phyloP scores from a whole-genome alignment of 2,888 invertebrate species.

The Sericinus montela region DNA sequence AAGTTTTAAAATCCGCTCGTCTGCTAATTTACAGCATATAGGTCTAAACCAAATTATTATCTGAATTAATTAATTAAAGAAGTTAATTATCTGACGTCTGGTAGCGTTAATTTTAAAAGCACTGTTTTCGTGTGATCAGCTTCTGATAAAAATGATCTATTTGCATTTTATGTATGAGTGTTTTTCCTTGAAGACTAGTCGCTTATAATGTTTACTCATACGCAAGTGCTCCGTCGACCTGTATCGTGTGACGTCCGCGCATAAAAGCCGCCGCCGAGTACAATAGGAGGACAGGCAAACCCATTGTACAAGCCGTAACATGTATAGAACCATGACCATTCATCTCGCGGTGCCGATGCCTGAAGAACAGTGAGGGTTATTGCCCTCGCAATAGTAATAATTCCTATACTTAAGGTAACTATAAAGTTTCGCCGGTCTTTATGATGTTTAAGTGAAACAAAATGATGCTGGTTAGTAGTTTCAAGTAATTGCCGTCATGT shows the following conservation, averaged over 20 bases:
- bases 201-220: neutral
- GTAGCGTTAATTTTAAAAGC: too few relatives aligned
- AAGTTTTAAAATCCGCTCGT: too few relatives aligned
- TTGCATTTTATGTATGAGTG: neutral
- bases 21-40: too few relatives aligned
- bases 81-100: too few relatives aligned
- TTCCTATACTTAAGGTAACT: constrained; percentile 31
- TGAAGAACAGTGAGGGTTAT: constrained; percentile 46
- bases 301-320: constrained; percentile 47
- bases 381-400: constrained; percentile 53
- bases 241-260: constrained; percentile 49
- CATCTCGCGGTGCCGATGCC: constrained; percentile 48
- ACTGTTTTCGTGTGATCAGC: too few relatives aligned
- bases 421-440: constrained; percentile 16
- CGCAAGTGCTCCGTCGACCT: constrained; percentile 3
- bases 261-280: constrained; percentile 59
- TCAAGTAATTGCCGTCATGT: constrained; percentile 2
- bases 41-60: too few relatives aligned
- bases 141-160: too few relatives aligned
- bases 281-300: constrained; percentile 58
- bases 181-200: neutral
- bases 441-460: constrained; percentile 5
- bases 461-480: constrained; percentile 1
- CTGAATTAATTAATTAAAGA: too few relatives aligned
- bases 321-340: constrained; percentile 46